Evolutionary conservation across 2,797 vertebrate genomes (phyloP).

Genomic region (Pogonophryne albipinna): DNA sequence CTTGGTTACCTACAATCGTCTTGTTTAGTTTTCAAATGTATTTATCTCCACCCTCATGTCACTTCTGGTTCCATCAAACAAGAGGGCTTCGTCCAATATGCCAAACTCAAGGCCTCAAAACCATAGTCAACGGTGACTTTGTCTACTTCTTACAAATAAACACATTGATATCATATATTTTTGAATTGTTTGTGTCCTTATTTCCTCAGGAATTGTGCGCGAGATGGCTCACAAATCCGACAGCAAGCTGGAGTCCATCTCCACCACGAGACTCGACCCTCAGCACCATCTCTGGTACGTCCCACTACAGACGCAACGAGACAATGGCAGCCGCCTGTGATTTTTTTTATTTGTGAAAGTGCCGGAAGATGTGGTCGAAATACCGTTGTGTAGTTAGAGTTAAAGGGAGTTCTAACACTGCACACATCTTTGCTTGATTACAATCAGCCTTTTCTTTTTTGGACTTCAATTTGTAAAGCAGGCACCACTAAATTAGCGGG

Average conservation of each 20-base stretch:
- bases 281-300: slow-evolving; percentile 87
- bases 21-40: too few relatives aligned
- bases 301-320: background rate
- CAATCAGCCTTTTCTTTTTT: slow-evolving; percentile 54
- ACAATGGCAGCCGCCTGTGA: slow-evolving; percentile 13
- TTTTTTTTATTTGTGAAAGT: slow-evolving; percentile 32
- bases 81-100: too few relatives aligned
- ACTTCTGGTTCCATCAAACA: too few relatives aligned
- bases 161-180: background rate
- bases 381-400: slow-evolving; percentile 36
- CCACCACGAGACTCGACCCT: slow-evolving; percentile 80
- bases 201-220: slow-evolving; percentile 78
- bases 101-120: too few relatives aligned
- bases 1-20: too few relatives aligned
- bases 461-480: slow-evolving; percentile 59
- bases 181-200: background rate
- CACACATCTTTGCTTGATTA: slow-evolving; percentile 73
- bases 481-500: slow-evolving; percentile 74
- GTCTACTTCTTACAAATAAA: too few relatives aligned
- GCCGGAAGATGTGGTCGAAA: slow-evolving; percentile 46
- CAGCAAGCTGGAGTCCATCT: slow-evolving; percentile 86
- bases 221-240: slow-evolving; percentile 83
- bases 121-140: too few relatives aligned
- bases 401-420: slow-evolving; percentile 36
- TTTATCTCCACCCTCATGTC: too few relatives aligned